Conservation (phyloP, 2,797 vertebrate genomes). For the Odontamblyopus rebecca region DNA sequence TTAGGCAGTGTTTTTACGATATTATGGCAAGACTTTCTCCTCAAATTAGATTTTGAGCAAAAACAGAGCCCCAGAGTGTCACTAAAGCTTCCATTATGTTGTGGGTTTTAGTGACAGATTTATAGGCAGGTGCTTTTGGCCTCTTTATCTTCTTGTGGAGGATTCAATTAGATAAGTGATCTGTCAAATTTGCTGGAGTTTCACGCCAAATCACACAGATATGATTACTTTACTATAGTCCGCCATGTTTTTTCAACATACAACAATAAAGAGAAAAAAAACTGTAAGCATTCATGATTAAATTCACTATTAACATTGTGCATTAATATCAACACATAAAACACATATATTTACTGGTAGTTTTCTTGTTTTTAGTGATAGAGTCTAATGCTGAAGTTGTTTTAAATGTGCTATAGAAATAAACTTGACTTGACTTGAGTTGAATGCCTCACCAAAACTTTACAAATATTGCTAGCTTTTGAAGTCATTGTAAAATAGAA, state of each 20-base stretch:
- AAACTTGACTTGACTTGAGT: too few species aligned
- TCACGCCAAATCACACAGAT: constrained; percentile 14
- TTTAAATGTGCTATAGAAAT: too few species aligned
- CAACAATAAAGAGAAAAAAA: too few species aligned
- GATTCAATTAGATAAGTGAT: constrained; percentile 71
- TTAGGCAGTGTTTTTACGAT: constrained; percentile 37
- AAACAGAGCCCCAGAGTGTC: constrained; percentile 74
- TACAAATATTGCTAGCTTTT: not conserved
- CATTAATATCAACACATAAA: too few species aligned
- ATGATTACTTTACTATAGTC: constrained; percentile 5
- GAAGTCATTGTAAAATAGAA: not conserved
- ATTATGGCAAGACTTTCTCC: constrained; percentile 47
- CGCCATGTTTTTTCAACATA: not conserved
- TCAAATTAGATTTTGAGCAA: constrained; percentile 59
- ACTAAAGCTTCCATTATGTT: constrained; percentile 63
- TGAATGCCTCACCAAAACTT: too few species aligned
- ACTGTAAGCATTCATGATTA: not conserved
- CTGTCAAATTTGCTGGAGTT: constrained; percentile 42
- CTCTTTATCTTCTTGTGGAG: constrained; percentile 57
- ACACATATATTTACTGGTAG: too few species aligned
- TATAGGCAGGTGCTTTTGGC: constrained; percentile 71
- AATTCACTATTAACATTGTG: not conserved
- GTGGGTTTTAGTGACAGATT: constrained; percentile 67
- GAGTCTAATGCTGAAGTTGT: too few species aligned
- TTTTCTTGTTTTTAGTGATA: too few species aligned